Conservation (phyloP, 1,140 invertebrate genomes). For the Pissodes strobi region DNA sequence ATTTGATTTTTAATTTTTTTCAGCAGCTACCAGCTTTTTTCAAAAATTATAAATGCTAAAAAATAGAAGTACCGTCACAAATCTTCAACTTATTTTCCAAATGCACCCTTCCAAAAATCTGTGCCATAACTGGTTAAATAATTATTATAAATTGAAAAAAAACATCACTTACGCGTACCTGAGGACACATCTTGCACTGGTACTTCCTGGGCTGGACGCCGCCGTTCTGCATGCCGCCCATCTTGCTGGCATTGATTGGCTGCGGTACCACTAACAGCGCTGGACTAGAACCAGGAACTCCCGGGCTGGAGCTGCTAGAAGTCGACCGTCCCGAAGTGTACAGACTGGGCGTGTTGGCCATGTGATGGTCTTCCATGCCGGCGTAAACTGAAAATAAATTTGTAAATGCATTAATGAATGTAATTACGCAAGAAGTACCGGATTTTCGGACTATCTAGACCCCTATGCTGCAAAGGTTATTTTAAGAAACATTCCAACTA, state of each 20-base stretch:
- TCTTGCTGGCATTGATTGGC: slow-evolving; percentile 81
- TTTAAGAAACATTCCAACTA: too few relatives aligned
- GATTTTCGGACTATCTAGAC: too few relatives aligned
- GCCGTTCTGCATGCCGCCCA: slow-evolving; percentile 63
- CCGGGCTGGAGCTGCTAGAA: slow-evolving; percentile 56
- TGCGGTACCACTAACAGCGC: slow-evolving; percentile 87
- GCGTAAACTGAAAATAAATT: slow-evolving; percentile 33
- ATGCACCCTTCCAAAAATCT: too few relatives aligned
- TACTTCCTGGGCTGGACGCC: slow-evolving; percentile 74
- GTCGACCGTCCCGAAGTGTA: slow-evolving; percentile 54
- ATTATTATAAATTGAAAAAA: not conserved
- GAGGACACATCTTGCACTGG: slow-evolving; percentile 98
- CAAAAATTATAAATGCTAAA: too few relatives aligned
- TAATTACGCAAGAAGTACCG: too few relatives aligned
- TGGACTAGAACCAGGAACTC: slow-evolving; percentile 60
- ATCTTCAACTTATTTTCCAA: too few relatives aligned
- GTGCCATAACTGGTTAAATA: too few relatives aligned
- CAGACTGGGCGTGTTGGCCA: slow-evolving; percentile 48
- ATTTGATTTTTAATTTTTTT: too few relatives aligned
- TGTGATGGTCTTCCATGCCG: slow-evolving; percentile 54
- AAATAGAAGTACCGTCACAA: too few relatives aligned
- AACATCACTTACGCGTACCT: slow-evolving; percentile 82
- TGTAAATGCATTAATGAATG: too few relatives aligned
- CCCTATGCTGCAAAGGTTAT: too few relatives aligned
- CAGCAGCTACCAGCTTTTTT: too few relatives aligned